Percentiles rank a stretch among this genome's conserved stretches.
Evolutionary conservation across 2,888 invertebrate genomes (phyloP).

Genomic region (Dione juno): DNA sequence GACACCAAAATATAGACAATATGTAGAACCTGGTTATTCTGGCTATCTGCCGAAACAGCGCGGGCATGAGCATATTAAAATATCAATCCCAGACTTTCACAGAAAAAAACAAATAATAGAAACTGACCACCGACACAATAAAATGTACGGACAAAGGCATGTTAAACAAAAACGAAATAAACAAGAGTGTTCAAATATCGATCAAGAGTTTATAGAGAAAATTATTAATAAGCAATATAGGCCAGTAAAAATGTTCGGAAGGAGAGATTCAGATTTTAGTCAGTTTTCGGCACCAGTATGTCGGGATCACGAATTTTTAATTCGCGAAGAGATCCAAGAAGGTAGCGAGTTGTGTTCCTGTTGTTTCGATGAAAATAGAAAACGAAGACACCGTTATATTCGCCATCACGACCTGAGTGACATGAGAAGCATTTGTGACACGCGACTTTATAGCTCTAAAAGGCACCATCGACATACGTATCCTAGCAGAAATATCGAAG

Average conservation of each 20-base stretch:
- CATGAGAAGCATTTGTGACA: slow-evolving; percentile 68
- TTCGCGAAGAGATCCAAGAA: slow-evolving; percentile 55
- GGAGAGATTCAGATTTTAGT: slow-evolving; percentile 64
- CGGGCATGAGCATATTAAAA: slow-evolving; percentile 46
- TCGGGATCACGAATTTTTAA: slow-evolving; percentile 64
- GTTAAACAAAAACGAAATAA: slow-evolving; percentile 41
- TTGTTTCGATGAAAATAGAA: slow-evolving; percentile 54
- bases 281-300: slow-evolving; percentile 74
- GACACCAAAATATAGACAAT: slow-evolving; percentile 48
- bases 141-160: slow-evolving; percentile 45
- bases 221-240: slow-evolving; percentile 71
- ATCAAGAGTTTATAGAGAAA: slow-evolving; percentile 69
- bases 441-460: slow-evolving; percentile 64
- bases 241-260: slow-evolving; percentile 67
- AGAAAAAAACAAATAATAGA: slow-evolving; percentile 49
- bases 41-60: slow-evolving; percentile 46
- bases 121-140: slow-evolving; percentile 46
- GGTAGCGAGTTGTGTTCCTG: slow-evolving; percentile 65
- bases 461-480: slow-evolving; percentile 53
- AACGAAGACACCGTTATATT: slow-evolving; percentile 45
- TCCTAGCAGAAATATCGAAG: slow-evolving; percentile 50
- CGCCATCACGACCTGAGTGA: slow-evolving; percentile 55
- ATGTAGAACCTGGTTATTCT: slow-evolving; percentile 42
- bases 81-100: slow-evolving; percentile 45
- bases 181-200: slow-evolving; percentile 52